These are phyloP conservation scores for Scolopax bukidnonensis DNA, from an alignment of 2,797 vertebrate genomes.

Conservation along the genomic window DNA sequence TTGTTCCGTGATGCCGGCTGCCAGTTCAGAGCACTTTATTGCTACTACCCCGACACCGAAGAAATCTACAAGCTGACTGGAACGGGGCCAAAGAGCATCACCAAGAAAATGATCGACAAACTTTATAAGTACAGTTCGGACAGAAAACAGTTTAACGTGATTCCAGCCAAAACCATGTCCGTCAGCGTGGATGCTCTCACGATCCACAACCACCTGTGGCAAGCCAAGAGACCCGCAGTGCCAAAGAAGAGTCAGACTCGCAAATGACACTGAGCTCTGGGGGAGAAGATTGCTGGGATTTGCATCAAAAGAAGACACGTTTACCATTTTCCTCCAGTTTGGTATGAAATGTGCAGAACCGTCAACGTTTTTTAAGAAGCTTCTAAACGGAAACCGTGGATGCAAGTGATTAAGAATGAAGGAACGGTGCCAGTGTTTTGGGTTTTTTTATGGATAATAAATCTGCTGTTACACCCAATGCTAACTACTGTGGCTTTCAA, in stretches of 20 bases:
- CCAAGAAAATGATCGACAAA: conserved; percentile 98
- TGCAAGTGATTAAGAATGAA: conserved; percentile 1
- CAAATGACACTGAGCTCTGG: conserved; percentile 80
- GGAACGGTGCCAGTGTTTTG: conserved; percentile 41
- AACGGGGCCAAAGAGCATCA: conserved; percentile 93
- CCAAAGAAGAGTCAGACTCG: conserved; percentile 88
- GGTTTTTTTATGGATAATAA: conserved; percentile 8
- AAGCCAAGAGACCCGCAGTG: conserved; percentile 88
- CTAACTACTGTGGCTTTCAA: conserved; percentile 54
- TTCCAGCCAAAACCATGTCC: conserved; percentile 97
- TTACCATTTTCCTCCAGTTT: conserved; percentile 56
- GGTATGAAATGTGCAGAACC: conserved; percentile 65
- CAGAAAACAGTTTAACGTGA: conserved; percentile 95
- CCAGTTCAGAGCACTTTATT: conserved; percentile 96
- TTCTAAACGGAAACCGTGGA: conserved; percentile 1
- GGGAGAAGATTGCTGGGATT: conserved; percentile 57
- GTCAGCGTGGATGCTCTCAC: conserved; percentile 96
- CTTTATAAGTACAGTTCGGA: conserved; percentile 98
- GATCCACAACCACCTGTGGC: conserved; percentile 97
- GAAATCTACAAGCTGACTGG: conserved; percentile 95
- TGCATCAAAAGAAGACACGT: conserved; percentile 30
- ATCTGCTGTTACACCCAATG: conserved; percentile 53
- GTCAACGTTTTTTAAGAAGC: conserved; percentile 48
- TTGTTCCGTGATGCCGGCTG: conserved; percentile 95
- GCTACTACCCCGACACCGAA: conserved; percentile 92